Evolutionary conservation across 2,797 vertebrate genomes (phyloP), one percentile per base, ranked within the genome.

Genomic region (Mastacembelus armatus): DNA sequence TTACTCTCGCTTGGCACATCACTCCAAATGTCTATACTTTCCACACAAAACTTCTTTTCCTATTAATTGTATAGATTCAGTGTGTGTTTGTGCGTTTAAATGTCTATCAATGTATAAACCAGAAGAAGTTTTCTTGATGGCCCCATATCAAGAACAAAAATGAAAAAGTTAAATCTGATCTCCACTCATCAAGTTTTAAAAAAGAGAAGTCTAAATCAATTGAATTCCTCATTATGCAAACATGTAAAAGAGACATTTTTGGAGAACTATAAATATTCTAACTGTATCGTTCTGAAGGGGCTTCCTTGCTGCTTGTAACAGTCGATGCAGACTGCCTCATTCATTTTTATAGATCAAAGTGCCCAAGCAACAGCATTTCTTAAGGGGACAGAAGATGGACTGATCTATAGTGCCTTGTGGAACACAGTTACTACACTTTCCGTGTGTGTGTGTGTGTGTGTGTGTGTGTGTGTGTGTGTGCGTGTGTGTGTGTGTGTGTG

Each of bases 311-410:
- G 69, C 68, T 84, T 75, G 80, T 86, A 74, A 71, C 66, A 86
- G 71, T 85, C 67, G 52, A 82, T 83, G 77, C 77, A 27, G 43
- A 64, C 72, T 78, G 85, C 79, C 87, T 82, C 66, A 68, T 84
- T 89, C 73, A 52, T 84, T 90, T 84, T 89, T 65, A 81, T 74
- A 80, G 87, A 91, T 92, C 87, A 91, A 89, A 92, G 86, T 10
- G 4, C 56, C 36, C 24, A 65, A 75, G 77, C 73, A 78, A 72
- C 27, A 65, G 38, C 68, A 52, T 74, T 78, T 71, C 85, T 78
- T 39, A 0, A 66, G 74, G 74, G 81, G 56, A 73, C 73, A 73
- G 61, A 74, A 72, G 75, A 74, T 63, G 52, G 73, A 66, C 80
- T 60, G 39, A 78, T 87, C 83, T 71, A 80, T 84, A 71, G 58